phyloP scores from a whole-genome alignment of 1,140 invertebrate genomes.

The Pseudomyrmex pallidus region DNA sequence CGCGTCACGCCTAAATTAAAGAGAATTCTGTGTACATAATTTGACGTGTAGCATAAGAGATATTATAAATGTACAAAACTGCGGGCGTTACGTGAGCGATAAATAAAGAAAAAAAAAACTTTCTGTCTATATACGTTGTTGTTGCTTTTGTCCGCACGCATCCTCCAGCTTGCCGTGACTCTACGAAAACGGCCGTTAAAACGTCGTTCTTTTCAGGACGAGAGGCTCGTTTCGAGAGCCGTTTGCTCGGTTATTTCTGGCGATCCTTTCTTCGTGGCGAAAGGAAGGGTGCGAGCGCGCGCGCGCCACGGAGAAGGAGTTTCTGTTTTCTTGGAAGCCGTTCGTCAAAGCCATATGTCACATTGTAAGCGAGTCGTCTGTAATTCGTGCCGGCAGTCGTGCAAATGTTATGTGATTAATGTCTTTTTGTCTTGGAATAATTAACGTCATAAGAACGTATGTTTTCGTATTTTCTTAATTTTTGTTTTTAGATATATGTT shows the following conservation, averaged over 20 bases:
- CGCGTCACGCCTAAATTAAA: background rate
- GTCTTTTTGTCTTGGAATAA: conserved; percentile 78
- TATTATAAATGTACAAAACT: conserved; percentile 75
- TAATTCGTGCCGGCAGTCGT: conserved; percentile 59
- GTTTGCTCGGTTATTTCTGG: conserved; percentile 69
- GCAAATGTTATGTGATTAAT: conserved; percentile 77
- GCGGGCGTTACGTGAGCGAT: conserved; percentile 53
- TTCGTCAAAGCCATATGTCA: conserved; percentile 80
- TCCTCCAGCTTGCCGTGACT: background rate
- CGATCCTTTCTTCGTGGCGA: conserved; percentile 53
- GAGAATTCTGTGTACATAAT: conserved; percentile 59
- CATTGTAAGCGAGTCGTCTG: conserved; percentile 64
- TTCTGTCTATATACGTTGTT: conserved; percentile 49
- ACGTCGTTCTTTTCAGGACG: conserved; percentile 32
- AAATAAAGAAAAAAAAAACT: conserved; percentile 36
- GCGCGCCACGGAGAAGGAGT: conserved; percentile 57
- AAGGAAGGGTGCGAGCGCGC: conserved; percentile 20
- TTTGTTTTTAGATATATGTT: background rate
- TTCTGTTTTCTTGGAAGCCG: conserved; percentile 79
- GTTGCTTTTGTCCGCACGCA: conserved; percentile 7
- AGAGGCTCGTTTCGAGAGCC: background rate
- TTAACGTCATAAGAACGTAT: conserved; percentile 60
- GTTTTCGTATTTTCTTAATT: background rate
- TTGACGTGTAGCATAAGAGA: conserved; percentile 40
- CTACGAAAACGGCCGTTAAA: conserved; percentile 29